Evolutionary conservation across 2,888 invertebrate genomes (phyloP), one percentile per base, ranked within the genome.

Genomic region (Ariolimax columbianus): DNA sequence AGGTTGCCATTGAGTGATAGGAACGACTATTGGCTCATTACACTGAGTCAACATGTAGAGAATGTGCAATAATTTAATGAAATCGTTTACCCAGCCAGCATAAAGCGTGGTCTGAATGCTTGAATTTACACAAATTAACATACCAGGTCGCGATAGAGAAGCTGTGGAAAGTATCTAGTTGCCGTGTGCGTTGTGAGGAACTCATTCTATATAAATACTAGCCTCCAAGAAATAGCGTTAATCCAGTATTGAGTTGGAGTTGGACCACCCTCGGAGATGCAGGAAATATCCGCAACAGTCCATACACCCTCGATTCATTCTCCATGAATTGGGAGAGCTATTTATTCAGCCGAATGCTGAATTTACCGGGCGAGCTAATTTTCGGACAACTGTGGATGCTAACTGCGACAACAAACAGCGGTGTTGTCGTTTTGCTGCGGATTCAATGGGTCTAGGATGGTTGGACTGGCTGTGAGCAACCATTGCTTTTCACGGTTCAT

Each of bases 81-180:
- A 75, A 75, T 51, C 75, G 51, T 47, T 51, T 75, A 75, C 51
- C 19, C 75, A 63, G 38, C 1, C n/a, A 63, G 63, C 59, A 59
- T 6, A 33, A 9, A 33, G n/a, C 30, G 40, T 9, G n/a, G 26
- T 38, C 40, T 78, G 38, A 78, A 30, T 78, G 4, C 38, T 26
- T n/a, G 59, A 63, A 33, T 78, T 78, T 36, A 63, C 78, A 63
- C 78, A 78, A 78, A 78, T 78, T 78, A 78, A 59, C 78, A 78
- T 78, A 47, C 63, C 59, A 33, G 14, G 40, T 26, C 36, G 30
- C 63, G 59, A 63, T 63, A 36, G 63, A 38, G n/a, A n/a, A 36
- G 63, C 26, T 26, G 59, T 78, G 7, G 19, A 19, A 59, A 36
- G 38, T 78, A 38, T 78, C 78, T 78, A 0, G 47, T 78, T 78